These are phyloP conservation scores for Brachyptera putata DNA, from an alignment of 2,888 invertebrate species.

Conservation along the genomic window DNA sequence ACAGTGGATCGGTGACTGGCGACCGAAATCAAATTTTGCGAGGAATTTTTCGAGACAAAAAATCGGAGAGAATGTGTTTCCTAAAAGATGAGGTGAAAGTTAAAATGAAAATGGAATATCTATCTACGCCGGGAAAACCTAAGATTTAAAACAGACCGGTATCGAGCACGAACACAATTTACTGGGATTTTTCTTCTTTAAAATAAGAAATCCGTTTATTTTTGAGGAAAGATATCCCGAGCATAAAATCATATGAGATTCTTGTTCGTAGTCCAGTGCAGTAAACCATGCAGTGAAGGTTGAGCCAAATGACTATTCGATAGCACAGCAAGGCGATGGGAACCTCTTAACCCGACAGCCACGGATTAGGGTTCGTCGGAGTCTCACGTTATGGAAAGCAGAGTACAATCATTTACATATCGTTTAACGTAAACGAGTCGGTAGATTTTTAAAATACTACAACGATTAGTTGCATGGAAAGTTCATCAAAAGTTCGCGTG, in stretches of 20 bases:
- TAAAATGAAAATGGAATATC: background rate
- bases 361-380: conserved; percentile 3
- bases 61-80: background rate
- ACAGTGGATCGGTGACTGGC: conserved; percentile 19
- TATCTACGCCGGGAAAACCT: background rate
- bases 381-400: background rate
- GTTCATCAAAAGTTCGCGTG: too few relatives aligned
- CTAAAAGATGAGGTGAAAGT: background rate
- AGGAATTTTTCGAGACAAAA: conserved; percentile 6
- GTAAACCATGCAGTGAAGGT: conserved; percentile 4
- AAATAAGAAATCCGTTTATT: conserved; percentile 3
- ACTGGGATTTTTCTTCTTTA: background rate
- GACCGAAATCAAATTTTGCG: conserved; percentile 20
- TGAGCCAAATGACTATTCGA: conserved; percentile 20
- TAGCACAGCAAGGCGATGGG: background rate
- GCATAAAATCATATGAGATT: conserved; percentile 19
- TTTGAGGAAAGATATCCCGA: conserved; percentile 9
- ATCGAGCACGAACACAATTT: background rate
- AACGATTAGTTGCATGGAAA: conserved; percentile 8
- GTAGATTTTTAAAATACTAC: background rate
- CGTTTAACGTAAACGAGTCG: conserved; percentile 5
- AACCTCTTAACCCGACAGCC: conserved; percentile 1
- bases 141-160: background rate
- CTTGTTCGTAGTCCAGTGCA: background rate
- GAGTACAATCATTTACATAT: conserved; percentile 3